A percentile compares a stretch with the other conserved stretches of the same genome.
Conservation (phyloP, 1,140 invertebrate genomes). For the Sesamia nonagrioides region DNA sequence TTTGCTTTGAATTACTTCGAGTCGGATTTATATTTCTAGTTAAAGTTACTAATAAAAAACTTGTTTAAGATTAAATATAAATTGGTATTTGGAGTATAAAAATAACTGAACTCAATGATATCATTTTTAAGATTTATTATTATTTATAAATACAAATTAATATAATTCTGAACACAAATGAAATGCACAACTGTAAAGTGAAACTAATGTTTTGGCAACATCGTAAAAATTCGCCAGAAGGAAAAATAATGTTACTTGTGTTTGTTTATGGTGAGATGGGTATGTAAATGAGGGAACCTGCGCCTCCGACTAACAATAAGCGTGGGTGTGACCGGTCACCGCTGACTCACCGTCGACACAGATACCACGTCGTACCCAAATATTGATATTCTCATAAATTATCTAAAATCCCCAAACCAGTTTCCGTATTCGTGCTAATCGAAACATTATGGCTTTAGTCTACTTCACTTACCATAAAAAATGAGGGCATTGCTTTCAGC, state of each 20-base stretch:
- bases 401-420: conserved; percentile 53
- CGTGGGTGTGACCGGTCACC: conserved; percentile 57
- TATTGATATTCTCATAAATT: conserved; percentile 62
- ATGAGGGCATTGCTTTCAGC: conserved; percentile 34
- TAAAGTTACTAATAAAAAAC: background rate
- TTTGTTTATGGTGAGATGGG: conserved; percentile 55
- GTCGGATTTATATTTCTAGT: background rate
- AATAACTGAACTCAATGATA: conserved; percentile 31
- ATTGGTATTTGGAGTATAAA: background rate
- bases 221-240: conserved; percentile 32
- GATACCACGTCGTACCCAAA: conserved; percentile 62
- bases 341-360: conserved; percentile 69
- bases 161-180: conserved; percentile 6
- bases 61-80: background rate
- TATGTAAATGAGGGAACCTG: conserved; percentile 57
- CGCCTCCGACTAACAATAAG: conserved; percentile 49
- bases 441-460: conserved; percentile 35
- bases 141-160: background rate
- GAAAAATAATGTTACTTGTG: conserved; percentile 40
- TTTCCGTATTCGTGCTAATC: conserved; percentile 18
- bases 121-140: background rate
- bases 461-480: conserved; percentile 29
- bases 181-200: conserved; percentile 45
- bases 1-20: background rate
- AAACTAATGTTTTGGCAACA: conserved; percentile 43